These are phyloP conservation scores for Marmota flaviventris DNA, from an alignment of 2,113 vertebrate genomes.

Conservation along the genomic window DNA sequence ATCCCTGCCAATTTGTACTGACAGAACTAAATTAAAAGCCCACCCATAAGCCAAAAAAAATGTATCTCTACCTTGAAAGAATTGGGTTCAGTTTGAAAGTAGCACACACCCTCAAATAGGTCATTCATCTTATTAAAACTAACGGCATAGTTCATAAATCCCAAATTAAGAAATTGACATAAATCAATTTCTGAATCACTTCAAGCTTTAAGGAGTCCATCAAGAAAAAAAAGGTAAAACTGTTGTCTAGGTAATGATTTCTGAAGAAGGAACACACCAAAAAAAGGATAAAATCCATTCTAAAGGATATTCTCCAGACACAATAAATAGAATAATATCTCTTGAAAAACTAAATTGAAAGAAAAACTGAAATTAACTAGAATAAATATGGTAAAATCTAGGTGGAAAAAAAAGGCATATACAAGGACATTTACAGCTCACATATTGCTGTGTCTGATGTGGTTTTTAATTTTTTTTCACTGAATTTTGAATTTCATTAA, in stretches of 20 bases:
- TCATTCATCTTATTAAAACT: background rate
- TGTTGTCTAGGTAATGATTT: background rate
- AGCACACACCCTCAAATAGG: background rate
- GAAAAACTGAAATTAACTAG: too few species aligned
- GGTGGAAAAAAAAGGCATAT: too few species aligned
- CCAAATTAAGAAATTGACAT: background rate
- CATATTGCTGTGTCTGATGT: too few species aligned
- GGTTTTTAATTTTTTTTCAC: background rate
- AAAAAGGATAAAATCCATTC: background rate
- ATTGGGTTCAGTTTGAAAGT: background rate
- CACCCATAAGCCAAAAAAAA: background rate
- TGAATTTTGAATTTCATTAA: background rate
- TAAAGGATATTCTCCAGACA: background rate
- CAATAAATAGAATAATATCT: background rate
- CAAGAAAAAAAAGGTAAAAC: constrained; percentile 13
- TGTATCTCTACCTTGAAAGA: background rate
- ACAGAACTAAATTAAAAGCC: background rate
- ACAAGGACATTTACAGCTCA: too few species aligned
- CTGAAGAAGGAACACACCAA: background rate
- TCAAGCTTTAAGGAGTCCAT: background rate
- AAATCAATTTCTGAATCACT: background rate
- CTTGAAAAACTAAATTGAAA: background rate
- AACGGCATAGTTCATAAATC: background rate
- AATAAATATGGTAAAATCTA: too few species aligned
- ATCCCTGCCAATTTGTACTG: background rate